These are phyloP conservation scores for Tolypeutes matacus DNA, from an alignment of 2,797 vertebrate genomes.

Conservation along the genomic window DNA sequence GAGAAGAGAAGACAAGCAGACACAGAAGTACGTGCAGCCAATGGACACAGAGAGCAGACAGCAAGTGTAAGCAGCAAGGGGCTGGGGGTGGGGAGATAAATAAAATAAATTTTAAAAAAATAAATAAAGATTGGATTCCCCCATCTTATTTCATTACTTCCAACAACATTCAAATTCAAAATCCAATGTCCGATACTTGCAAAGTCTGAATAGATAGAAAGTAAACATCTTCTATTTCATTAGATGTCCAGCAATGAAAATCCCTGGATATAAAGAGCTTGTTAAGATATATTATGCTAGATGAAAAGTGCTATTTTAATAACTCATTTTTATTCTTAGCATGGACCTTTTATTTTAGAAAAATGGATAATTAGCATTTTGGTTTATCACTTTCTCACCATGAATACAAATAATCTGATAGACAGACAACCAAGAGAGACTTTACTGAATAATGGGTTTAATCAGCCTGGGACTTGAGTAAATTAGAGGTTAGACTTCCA, in stretches of 20 bases:
- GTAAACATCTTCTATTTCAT: conserved; percentile 68
- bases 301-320: conserved; percentile 85
- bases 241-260: conserved; percentile 82
- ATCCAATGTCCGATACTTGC: conserved; percentile 30
- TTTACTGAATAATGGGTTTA: conserved; percentile 88
- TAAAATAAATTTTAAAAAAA: no score
- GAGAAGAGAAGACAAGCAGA: no score
- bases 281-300: conserved; percentile 83
- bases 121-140: background rate
- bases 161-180: conserved; percentile 56
- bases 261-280: conserved; percentile 77
- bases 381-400: conserved; percentile 87
- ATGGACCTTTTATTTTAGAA: conserved; percentile 84
- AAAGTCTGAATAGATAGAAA: conserved; percentile 42
- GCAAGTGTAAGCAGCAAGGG: no score
- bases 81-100: no score
- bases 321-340: conserved; percentile 87
- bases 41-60: no score
- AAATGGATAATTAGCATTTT: conserved; percentile 89
- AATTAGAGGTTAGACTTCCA: conserved; percentile 84
- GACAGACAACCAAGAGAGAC: conserved; percentile 86
- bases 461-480: conserved; percentile 82
- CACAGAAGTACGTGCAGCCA: no score
- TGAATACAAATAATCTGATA: conserved; percentile 88
- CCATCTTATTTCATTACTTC: background rate